These are phyloP conservation scores for Rhinichthys osculus DNA, from an alignment of 2,797 vertebrate species.

Conservation along the genomic window DNA sequence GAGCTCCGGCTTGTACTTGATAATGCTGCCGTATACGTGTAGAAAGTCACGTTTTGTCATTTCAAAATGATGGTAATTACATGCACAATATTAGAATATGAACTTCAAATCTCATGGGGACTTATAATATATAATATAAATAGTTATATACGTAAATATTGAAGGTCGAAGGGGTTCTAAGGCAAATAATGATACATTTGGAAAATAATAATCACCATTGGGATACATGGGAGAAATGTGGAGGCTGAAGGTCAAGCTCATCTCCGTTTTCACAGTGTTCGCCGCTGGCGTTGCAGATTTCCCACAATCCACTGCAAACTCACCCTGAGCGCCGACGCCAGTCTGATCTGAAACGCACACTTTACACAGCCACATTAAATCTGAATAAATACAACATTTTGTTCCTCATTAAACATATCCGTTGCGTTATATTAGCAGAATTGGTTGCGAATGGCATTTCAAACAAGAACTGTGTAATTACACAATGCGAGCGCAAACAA, in stretches of 20 bases:
- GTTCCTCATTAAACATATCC: constrained; percentile 3
- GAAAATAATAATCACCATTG: neutral
- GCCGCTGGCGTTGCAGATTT: neutral
- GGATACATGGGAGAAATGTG: too few species aligned
- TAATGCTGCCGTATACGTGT: too few species aligned
- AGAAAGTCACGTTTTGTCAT: too few species aligned
- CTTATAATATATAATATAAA: neutral
- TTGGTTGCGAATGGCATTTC: neutral
- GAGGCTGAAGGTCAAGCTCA: too few species aligned
- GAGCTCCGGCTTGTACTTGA: too few species aligned
- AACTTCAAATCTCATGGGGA: neutral
- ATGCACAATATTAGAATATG: too few species aligned
- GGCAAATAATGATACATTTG: neutral
- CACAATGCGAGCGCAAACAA: constrained; percentile 11
- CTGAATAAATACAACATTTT: neutral
- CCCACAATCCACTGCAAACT: constrained; percentile 12
- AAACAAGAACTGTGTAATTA: neutral
- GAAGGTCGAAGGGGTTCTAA: neutral
- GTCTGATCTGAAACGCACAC: neutral
- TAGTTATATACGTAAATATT: neutral
- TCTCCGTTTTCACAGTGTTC: neutral
- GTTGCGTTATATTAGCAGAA: neutral
- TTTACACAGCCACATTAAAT: neutral
- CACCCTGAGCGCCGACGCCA: neutral
- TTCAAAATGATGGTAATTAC: too few species aligned